A percentile compares a stretch with the other conserved stretches of the same genome.
These are phyloP conservation scores for Apoda limacodes DNA, from an alignment of 2,888 invertebrate genomes.

Conservation along the genomic window DNA sequence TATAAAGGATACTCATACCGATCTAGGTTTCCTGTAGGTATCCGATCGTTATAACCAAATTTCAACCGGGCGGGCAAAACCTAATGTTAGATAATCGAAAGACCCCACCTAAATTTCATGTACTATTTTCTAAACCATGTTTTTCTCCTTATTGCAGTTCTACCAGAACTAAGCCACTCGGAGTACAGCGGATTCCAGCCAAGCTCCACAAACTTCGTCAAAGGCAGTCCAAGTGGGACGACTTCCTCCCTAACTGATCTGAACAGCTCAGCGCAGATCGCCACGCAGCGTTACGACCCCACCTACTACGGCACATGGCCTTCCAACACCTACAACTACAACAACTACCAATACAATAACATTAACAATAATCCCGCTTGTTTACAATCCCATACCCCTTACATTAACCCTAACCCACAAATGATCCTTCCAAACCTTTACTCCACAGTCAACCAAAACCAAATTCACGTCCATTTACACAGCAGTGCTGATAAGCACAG, in stretches of 20 bases:
- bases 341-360: slow-evolving; percentile 79
- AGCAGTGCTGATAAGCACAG: slow-evolving; percentile 74
- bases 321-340: slow-evolving; percentile 74
- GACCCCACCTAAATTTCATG: background rate
- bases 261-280: slow-evolving; percentile 39
- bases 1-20: no score
- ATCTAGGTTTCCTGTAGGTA: no score
- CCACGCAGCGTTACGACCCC: slow-evolving; percentile 62
- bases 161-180: slow-evolving; percentile 64
- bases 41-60: no score
- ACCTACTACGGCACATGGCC: slow-evolving; percentile 72
- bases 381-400: slow-evolving; percentile 68
- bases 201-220: slow-evolving; percentile 41
- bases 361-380: slow-evolving; percentile 65
- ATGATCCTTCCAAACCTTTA: slow-evolving; percentile 85
- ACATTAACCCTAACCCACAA: slow-evolving; percentile 72
- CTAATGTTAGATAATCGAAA: no score
- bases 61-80: no score
- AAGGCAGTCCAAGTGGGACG: slow-evolving; percentile 46
- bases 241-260: slow-evolving; percentile 54
- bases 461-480: slow-evolving; percentile 86
- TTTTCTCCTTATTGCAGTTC: slow-evolving; percentile 40
- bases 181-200: slow-evolving; percentile 55
- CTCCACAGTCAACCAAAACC: slow-evolving; percentile 88
- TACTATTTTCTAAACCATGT: slow-evolving; percentile 1